A percentile compares a stretch with the other conserved stretches of the same genome.
Evolutionary conservation across 2,888 invertebrate genomes (phyloP).

Genomic region (Meta bourneti): DNA sequence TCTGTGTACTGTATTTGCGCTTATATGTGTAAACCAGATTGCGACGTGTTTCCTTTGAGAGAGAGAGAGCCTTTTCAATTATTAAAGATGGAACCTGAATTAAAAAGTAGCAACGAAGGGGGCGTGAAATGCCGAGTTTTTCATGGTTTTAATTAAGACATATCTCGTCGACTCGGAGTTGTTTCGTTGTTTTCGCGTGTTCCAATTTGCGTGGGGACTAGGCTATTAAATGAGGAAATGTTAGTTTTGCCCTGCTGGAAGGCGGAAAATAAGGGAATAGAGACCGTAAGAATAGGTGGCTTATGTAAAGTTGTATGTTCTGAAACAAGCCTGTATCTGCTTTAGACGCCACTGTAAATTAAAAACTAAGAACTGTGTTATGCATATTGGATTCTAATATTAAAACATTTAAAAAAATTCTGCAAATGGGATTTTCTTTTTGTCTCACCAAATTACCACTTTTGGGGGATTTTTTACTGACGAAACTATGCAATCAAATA

Average conservation of each 20-base stretch:
- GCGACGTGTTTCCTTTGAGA: background rate
- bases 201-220: background rate
- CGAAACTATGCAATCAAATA: too few relatives aligned
- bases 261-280: too few relatives aligned
- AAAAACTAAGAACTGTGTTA: too few relatives aligned
- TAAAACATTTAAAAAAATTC: too few relatives aligned
- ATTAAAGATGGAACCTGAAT: conserved; percentile 41
- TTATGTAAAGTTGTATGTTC: too few relatives aligned
- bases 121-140: background rate
- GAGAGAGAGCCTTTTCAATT: conserved; percentile 29
- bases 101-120: conserved; percentile 10
- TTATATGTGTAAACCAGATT: conserved; percentile 10
- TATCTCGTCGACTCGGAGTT: background rate
- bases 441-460: too few relatives aligned
- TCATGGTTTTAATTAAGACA: conserved; percentile 42
- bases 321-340: too few relatives aligned
- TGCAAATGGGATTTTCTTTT: too few relatives aligned
- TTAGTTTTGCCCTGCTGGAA: background rate
- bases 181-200: background rate
- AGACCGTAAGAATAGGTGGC: too few relatives aligned
- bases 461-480: too few relatives aligned
- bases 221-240: background rate
- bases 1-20: background rate
- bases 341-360: too few relatives aligned
- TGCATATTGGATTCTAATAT: too few relatives aligned